A percentile compares a stretch with the other conserved stretches of the same genome.
phyloP scores from a whole-genome alignment of 1,140 invertebrate species.

The Belonocnema kinseyi region DNA sequence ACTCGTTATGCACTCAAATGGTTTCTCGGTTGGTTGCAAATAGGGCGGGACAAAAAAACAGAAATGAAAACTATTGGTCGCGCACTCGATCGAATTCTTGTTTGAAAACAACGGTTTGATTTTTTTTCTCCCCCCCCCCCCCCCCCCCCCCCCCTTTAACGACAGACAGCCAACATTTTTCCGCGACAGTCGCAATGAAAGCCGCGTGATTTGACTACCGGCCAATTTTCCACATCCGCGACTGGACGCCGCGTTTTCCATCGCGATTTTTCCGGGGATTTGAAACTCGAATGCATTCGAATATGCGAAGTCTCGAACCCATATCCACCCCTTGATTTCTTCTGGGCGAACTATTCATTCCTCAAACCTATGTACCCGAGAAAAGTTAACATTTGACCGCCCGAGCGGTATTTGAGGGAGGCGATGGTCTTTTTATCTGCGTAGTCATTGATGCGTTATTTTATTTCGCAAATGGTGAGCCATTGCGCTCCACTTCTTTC shows the following conservation, averaged over 20 bases:
- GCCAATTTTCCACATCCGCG: slow-evolving; percentile 26
- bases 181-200: slow-evolving; percentile 4
- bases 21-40: slow-evolving; percentile 13
- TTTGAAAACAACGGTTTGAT: slow-evolving; percentile 15
- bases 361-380: slow-evolving; percentile 7
- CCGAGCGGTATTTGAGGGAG: slow-evolving; percentile 10
- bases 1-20: slow-evolving; percentile 28
- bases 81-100: slow-evolving; percentile 26
- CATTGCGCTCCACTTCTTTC: background rate
- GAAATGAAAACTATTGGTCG: slow-evolving; percentile 18
- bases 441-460: slow-evolving; percentile 26
- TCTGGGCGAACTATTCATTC: background rate
- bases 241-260: background rate
- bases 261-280: slow-evolving; percentile 5
- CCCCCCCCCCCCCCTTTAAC: background rate
- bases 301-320: slow-evolving; percentile 16
- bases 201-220: slow-evolving; percentile 23
- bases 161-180: background rate
- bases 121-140: background rate
- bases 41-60: slow-evolving; percentile 13
- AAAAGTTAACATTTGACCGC: slow-evolving; percentile 31
- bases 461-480: slow-evolving; percentile 18
- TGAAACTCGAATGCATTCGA: slow-evolving; percentile 17
- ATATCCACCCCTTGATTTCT: slow-evolving; percentile 22
- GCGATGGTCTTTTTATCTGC: slow-evolving; percentile 27